Percentiles rank a stretch among this genome's conserved stretches.
phyloP scores from a whole-genome alignment of 1,140 invertebrate species.

The Nephotettix cincticeps region DNA sequence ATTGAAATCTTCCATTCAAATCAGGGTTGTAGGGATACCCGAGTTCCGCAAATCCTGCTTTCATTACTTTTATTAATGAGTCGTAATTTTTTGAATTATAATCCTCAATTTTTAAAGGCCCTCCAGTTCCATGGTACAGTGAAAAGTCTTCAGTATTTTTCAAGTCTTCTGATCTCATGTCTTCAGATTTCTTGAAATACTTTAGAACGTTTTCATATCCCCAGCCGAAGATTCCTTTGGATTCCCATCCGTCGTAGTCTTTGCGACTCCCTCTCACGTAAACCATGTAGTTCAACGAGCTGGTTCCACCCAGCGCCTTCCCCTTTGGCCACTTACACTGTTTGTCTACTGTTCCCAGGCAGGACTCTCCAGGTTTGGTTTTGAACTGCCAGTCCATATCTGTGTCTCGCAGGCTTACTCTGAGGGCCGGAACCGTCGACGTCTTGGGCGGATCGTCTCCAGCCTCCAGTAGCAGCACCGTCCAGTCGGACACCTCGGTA shows the following conservation, averaged over 20 bases:
- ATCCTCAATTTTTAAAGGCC: constrained; percentile 40
- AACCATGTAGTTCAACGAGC: constrained; percentile 92
- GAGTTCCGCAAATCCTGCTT: constrained; percentile 43
- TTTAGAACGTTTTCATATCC: constrained; percentile 81
- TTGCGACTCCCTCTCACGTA: constrained; percentile 87
- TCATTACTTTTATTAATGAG: constrained; percentile 43
- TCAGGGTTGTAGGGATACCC: constrained; percentile 54
- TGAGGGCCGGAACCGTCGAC: constrained; percentile 70
- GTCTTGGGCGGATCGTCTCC: constrained; percentile 78
- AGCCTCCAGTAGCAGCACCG: constrained; percentile 77
- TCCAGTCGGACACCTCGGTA: constrained; percentile 77
- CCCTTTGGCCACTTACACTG: constrained; percentile 67
- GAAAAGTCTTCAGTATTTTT: constrained; percentile 41
- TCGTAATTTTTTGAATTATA: constrained; percentile 53
- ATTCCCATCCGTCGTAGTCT: constrained; percentile 91
- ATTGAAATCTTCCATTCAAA: constrained; percentile 52
- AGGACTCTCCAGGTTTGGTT: constrained; percentile 66
- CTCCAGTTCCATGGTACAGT: constrained; percentile 44
- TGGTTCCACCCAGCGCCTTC: constrained; percentile 88
- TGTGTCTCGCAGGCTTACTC: constrained; percentile 70
- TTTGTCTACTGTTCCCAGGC: constrained; percentile 51
- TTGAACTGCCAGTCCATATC: constrained; percentile 91
- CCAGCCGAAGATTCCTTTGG: constrained; percentile 85
- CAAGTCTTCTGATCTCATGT: constrained; percentile 48
- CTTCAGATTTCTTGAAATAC: constrained; percentile 86